These are phyloP conservation scores for Eretmochelys imbricata DNA, from an alignment of 2,113 vertebrate species.

Conservation along the genomic window DNA sequence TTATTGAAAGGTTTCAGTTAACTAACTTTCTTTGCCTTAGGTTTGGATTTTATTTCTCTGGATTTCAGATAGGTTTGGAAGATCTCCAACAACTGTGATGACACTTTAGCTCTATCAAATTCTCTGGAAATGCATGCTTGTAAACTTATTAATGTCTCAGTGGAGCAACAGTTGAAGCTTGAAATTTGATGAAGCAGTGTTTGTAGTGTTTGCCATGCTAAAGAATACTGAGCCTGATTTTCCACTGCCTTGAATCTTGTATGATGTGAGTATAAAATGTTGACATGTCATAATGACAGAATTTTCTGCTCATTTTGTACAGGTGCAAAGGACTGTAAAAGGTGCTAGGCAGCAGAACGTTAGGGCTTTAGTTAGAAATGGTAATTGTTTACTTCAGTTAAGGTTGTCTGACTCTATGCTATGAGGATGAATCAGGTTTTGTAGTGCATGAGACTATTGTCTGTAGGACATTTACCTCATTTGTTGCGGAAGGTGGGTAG, in stretches of 20 bases:
- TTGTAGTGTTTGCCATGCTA: not conserved
- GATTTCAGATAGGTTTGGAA: constrained; percentile 1
- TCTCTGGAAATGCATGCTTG: not conserved
- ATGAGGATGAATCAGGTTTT: not conserved
- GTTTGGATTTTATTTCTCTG: not conserved
- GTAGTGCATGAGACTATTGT: not conserved
- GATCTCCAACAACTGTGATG: not conserved
- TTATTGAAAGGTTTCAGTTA: not conserved
- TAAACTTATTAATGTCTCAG: not conserved
- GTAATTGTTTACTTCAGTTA: not conserved
- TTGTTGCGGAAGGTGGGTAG: not conserved
- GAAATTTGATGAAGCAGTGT: constrained; percentile 13
- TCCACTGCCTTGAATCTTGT: not conserved
- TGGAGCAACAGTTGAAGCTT: not conserved
- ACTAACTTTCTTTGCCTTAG: not conserved
- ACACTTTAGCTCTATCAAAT: not conserved
- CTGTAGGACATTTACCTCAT: not conserved
- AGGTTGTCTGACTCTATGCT: not conserved
- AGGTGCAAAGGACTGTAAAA: not conserved
- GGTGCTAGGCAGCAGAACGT: not conserved
- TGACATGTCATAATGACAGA: not conserved
- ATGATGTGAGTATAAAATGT: not conserved
- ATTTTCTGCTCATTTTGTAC: not conserved
- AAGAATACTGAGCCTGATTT: not conserved
- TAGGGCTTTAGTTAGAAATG: not conserved